A percentile compares a stretch with the other conserved stretches of the same genome.
These are phyloP conservation scores for Eolophus roseicapilla DNA, from an alignment of 2,113 vertebrate species.

Conservation along the genomic window DNA sequence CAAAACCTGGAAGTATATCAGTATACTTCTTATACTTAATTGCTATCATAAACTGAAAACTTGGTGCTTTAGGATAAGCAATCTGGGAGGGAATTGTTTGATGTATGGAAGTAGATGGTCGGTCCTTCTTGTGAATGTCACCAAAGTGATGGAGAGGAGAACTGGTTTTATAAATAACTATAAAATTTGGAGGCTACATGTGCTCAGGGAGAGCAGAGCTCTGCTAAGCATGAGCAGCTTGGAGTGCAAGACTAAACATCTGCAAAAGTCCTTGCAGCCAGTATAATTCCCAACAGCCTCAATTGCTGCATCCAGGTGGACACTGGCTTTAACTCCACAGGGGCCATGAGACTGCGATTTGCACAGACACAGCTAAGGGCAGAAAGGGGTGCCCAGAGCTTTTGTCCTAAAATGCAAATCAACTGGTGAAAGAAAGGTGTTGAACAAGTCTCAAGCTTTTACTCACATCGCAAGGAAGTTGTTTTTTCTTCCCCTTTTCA, in stretches of 20 bases:
- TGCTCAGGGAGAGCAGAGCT: background rate
- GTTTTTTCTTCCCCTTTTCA: background rate
- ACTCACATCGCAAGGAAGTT: accelerated
- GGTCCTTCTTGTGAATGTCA: background rate
- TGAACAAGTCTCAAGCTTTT: background rate
- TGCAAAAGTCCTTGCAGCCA: background rate
- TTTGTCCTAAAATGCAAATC: background rate
- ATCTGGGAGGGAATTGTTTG: background rate
- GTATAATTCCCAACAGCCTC: background rate
- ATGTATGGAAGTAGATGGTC: background rate
- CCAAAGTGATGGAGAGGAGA: background rate
- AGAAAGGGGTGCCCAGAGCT: too few relatives aligned
- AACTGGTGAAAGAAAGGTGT: background rate
- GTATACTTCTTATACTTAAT: background rate
- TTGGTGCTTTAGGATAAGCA: background rate
- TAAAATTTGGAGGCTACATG: background rate
- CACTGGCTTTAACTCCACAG: accelerated
- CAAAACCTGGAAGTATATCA: background rate
- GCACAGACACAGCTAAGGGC: accelerated
- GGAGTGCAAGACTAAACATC: background rate
- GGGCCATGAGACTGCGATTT: background rate
- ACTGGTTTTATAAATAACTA: background rate
- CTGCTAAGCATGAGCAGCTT: background rate
- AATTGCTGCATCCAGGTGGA: background rate
- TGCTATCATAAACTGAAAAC: background rate